A percentile compares a stretch with the other conserved stretches of the same genome.
Evolutionary conservation across 2,797 vertebrate genomes (phyloP).

Genomic region (Acrossocheilus wenchowensis): DNA sequence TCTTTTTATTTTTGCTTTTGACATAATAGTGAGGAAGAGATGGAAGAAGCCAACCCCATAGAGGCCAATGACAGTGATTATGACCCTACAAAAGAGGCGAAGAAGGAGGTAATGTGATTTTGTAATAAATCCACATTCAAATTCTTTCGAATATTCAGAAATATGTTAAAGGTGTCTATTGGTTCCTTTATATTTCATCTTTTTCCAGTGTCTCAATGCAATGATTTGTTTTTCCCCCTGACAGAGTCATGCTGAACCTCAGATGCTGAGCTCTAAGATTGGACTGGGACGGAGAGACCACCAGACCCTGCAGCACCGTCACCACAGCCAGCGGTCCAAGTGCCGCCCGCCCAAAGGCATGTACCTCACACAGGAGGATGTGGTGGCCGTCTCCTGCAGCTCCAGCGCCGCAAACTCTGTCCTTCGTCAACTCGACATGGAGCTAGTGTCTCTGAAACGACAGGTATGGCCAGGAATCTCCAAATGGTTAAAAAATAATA

Average conservation of each 20-base stretch:
- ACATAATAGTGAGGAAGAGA: slow-evolving; percentile 88
- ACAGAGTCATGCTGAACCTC: slow-evolving; percentile 83
- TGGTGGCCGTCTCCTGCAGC: slow-evolving; percentile 94
- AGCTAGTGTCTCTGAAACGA: slow-evolving; percentile 96
- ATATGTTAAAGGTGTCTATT: neutral
- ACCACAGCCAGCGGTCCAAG: slow-evolving; percentile 93
- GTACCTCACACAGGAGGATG: slow-evolving; percentile 96
- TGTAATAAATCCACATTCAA: neutral
- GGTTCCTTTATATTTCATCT: neutral
- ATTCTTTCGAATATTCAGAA: neutral
- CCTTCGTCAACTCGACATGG: slow-evolving; percentile 95
- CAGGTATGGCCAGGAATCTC: slow-evolving; percentile 83
- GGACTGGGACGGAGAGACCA: slow-evolving; percentile 91
- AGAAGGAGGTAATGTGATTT: slow-evolving; percentile 89
- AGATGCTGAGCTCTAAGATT: slow-evolving; percentile 85
- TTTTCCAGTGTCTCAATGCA: neutral
- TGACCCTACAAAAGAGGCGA: slow-evolving; percentile 94
- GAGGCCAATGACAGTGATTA: slow-evolving; percentile 96
- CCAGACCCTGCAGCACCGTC: slow-evolving; percentile 93
- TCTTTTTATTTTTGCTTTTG: slow-evolving; percentile 63
- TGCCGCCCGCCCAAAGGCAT: slow-evolving; percentile 98
- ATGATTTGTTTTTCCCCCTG: neutral
- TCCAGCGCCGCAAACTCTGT: slow-evolving; percentile 92
- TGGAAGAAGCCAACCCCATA: slow-evolving; percentile 90
- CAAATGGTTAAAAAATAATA: neutral